Evolutionary conservation across 2,797 vertebrate species (phyloP), one percentile per base, ranked within the genome.

Genomic region (Myotis myotis): DNA sequence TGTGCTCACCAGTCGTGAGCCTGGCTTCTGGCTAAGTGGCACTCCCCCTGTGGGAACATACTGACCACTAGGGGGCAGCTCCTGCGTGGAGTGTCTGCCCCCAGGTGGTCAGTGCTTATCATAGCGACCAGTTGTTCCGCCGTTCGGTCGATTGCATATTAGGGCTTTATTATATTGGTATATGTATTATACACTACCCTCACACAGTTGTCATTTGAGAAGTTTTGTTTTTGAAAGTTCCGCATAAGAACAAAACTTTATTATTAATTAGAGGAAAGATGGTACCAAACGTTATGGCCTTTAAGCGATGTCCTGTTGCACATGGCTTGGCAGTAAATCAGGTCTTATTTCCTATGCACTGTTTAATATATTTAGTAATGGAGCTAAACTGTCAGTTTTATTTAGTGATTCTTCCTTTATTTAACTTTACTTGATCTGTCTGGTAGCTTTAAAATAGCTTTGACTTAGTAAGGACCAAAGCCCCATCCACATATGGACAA

Each of bases 401-500:
- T 64, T 64, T 72, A 79, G 78, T 36, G 76, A 79, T 20, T 84
- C 62, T 80, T 51, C 30, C 19, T 74, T 76, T 81, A 23, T 70
- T 83, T 84, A 64, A 86, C 44, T 78, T 76, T 23, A 75, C 47
- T 78, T 95, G 66, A 68, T 55, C 86, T 64, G 17, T 91, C 60
- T 94, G 60, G 22, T 87, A 87, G 76, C 89, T 96, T 96, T 95
- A 95, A 93, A 92, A 78, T 92, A 87, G 74, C 38, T 75, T 80
- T 89, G 87, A 15, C 51, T 94, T 87, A 66, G 44, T 89, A 79
- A 96, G 89, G 76, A 91, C 80, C 75, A 71, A 72, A 93, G 64
- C 85, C 72, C 71, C 87, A 92, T 57, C 7, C 68, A 92, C 89
- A 70, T 87, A 44, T 71, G 62, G 88, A 74, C 22, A 91, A 10